A percentile compares a stretch with the other conserved stretches of the same genome.
Conservation (phyloP, 2,797 vertebrate species). For the Buceros bicornis region DNA sequence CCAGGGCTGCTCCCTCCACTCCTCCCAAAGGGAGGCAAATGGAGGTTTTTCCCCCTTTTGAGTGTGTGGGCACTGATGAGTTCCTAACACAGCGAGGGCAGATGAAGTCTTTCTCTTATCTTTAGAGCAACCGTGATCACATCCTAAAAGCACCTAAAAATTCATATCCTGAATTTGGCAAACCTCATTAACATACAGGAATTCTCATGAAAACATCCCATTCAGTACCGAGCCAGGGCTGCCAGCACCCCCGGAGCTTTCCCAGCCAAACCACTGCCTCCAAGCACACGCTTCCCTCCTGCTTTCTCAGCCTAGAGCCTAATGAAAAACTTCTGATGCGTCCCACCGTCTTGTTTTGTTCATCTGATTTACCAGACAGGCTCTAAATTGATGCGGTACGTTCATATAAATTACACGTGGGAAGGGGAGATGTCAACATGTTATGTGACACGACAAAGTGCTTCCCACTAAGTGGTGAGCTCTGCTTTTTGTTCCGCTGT, state of each 20-base stretch:
- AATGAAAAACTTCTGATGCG: neutral
- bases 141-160: neutral
- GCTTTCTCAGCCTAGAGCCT: neutral
- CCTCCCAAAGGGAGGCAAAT: neutral
- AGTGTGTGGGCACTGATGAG: fast-evolving
- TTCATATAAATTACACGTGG: neutral
- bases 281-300: fast-evolving
- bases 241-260: fast-evolving
- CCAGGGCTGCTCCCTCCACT: neutral
- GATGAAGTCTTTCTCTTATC: neutral
- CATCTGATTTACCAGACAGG: neutral
- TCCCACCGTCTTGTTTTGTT: neutral
- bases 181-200: fast-evolving
- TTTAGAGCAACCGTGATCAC: neutral
- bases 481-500: neutral
- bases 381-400: neutral
- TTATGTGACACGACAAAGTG: neutral
- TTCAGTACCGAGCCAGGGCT: neutral
- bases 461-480: neutral
- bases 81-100: neutral
- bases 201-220: neutral
- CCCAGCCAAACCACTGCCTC: neutral
- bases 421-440: neutral
- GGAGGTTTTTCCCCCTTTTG: neutral
- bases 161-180: neutral